phyloP scores from a whole-genome alignment of 2,113 vertebrate genomes.

The Ceratotherium simum region DNA sequence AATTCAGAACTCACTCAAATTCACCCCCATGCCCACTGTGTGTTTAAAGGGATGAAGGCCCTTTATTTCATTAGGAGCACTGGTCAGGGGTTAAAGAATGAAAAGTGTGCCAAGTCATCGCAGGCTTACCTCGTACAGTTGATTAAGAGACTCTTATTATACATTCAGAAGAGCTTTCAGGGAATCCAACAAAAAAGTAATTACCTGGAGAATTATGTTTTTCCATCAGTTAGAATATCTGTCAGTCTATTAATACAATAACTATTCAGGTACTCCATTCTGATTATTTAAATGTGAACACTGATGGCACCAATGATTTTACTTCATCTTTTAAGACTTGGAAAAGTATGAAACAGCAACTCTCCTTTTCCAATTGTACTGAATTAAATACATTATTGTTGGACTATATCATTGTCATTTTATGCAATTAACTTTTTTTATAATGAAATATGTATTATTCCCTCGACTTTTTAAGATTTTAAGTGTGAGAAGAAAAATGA shows the following conservation, averaged over 20 bases:
- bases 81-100: neutral
- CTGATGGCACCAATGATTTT: neutral
- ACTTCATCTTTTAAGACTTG: neutral
- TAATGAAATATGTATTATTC: neutral
- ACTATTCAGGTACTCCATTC: neutral
- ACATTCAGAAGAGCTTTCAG: neutral
- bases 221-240: neutral
- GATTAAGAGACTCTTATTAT: neutral
- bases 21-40: neutral
- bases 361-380: neutral
- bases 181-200: neutral
- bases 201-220: neutral
- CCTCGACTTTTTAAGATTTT: neutral
- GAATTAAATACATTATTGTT: constrained; percentile 22
- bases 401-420: neutral
- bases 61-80: neutral
- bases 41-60: neutral
- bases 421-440: neutral
- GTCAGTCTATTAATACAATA: neutral
- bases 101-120: neutral
- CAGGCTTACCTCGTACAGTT: neutral
- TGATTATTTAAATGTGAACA: neutral
- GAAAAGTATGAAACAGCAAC: neutral
- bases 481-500: neutral
- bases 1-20: neutral